These are phyloP conservation scores for Schlechtendalia chinensis DNA, from an alignment of 1,140 invertebrate genomes.

Conservation along the genomic window DNA sequence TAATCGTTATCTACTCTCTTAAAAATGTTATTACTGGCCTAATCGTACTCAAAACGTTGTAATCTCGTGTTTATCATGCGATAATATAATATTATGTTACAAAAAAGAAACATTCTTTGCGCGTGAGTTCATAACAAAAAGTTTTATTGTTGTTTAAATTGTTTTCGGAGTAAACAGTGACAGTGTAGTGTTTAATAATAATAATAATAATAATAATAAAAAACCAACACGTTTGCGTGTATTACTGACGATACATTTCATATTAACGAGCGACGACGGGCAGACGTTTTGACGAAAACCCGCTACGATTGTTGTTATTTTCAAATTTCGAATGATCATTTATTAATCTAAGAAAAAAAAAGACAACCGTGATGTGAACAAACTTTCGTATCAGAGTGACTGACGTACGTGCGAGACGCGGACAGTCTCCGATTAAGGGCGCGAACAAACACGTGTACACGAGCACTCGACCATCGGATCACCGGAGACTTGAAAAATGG, in stretches of 20 bases:
- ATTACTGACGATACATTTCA: no score
- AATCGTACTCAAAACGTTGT: neutral
- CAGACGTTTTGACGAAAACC: no score
- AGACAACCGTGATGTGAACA: no score
- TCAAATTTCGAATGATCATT: neutral
- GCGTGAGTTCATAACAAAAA: slow-evolving; percentile 13
- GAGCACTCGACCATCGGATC: neutral
- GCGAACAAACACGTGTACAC: neutral
- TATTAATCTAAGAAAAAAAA: no score
- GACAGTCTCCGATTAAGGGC: no score
- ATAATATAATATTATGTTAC: slow-evolving; percentile 15
- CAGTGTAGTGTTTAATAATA: neutral
- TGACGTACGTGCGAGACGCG: no score
- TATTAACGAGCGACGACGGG: no score
- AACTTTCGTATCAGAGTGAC: no score
- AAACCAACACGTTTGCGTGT: neutral
- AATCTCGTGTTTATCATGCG: slow-evolving; percentile 14
- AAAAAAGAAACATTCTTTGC: neutral
- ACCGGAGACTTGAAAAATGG: neutral
- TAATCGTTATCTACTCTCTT: no score
- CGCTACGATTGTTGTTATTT: no score
- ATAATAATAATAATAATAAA: no score
- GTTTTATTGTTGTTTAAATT: slow-evolving; percentile 3
- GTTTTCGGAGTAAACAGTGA: neutral
- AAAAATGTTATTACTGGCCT: neutral